A percentile compares a stretch with the other conserved stretches of the same genome.
phyloP scores from a whole-genome alignment of 2,888 invertebrate species.

The Caenorhabditis zanzibari region DNA sequence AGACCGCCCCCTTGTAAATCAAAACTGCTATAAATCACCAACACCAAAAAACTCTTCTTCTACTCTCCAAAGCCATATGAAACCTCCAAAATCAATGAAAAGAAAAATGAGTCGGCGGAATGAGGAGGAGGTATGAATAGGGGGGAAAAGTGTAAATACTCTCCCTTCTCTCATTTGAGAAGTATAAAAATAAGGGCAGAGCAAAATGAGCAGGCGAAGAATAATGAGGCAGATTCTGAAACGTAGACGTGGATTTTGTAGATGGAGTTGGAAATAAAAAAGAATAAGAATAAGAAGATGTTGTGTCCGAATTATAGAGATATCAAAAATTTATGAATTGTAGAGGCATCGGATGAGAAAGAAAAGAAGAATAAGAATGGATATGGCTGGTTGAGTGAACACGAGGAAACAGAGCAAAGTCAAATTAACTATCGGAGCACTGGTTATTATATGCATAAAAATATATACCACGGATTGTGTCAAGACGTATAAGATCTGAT shows the following conservation, averaged over 20 bases:
- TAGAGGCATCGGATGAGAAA: constrained; percentile 8
- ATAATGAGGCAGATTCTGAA: constrained; percentile 23
- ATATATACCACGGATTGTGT: constrained; percentile 27
- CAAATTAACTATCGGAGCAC: constrained; percentile 39
- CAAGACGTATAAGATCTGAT: constrained; percentile 14
- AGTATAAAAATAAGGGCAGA: constrained; percentile 26
- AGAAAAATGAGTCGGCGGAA: no score
- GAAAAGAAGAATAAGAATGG: constrained; percentile 19
- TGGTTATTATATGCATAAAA: background rate
- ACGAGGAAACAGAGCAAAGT: constrained; percentile 13
- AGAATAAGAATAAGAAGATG: constrained; percentile 4
- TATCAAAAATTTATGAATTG: constrained; percentile 65
- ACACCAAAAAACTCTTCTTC: background rate
- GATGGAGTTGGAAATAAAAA: background rate
- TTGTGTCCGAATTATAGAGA: constrained; percentile 60
- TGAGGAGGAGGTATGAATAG: background rate
- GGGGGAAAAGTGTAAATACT: constrained; percentile 4
- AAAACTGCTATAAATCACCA: background rate
- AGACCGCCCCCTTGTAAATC: no score
- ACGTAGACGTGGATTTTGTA: no score
- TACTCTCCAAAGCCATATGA: background rate
- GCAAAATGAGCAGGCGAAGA: constrained; percentile 1
- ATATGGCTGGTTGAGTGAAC: constrained; percentile 45
- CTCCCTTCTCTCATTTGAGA: background rate
- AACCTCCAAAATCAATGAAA: constrained; percentile 1